These are phyloP conservation scores for Archilochus colubris DNA, from an alignment of 2,113 vertebrate genomes.

Conservation along the genomic window DNA sequence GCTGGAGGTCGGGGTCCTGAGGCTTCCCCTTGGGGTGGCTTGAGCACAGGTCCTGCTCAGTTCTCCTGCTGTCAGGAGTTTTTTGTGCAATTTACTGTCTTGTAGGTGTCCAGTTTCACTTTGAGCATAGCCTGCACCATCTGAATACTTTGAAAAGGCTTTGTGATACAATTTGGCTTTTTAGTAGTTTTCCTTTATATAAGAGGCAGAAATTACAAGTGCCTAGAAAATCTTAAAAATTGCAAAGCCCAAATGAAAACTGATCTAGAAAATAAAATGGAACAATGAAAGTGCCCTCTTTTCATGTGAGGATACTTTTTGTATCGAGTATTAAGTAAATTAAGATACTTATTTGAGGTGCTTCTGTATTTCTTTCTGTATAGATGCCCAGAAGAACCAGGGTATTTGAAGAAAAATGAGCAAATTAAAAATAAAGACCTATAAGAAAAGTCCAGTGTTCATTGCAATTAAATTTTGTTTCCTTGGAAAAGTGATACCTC, in stretches of 20 bases:
- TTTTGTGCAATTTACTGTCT: not conserved
- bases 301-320: not conserved
- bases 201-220: not conserved
- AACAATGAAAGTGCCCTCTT: not conserved
- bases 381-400: not conserved
- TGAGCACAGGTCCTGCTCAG: not conserved
- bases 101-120: not conserved
- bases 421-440: not conserved
- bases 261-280: not conserved
- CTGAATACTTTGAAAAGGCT: not conserved
- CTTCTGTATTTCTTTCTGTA: not conserved
- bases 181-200: not conserved
- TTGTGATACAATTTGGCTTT: not conserved
- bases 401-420: not conserved
- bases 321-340: not conserved
- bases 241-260: not conserved
- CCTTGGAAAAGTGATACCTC: not conserved
- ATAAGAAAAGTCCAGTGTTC: not conserved
- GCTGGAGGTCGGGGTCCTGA: not conserved
- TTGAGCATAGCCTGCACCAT: fast-evolving
- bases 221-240: not conserved
- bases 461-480: not conserved
- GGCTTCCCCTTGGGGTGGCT: not conserved
- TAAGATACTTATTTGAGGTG: not conserved
- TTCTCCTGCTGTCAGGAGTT: not conserved